phyloP scores from a whole-genome alignment of 2,888 invertebrate genomes.

The Agrochola macilenta region DNA sequence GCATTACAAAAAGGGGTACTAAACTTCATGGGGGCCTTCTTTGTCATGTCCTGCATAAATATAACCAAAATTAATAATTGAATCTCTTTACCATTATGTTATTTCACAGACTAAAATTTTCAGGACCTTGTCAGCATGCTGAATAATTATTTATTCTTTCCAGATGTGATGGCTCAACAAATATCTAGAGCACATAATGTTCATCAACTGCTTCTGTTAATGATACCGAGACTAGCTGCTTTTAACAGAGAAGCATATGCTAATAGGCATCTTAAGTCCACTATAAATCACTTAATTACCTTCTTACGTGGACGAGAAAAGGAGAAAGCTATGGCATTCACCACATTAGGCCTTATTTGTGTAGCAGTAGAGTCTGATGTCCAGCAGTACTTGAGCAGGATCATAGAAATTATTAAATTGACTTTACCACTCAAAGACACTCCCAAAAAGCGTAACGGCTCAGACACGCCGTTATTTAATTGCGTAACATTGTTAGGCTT shows the following conservation, averaged over 20 bases:
- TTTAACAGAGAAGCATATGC: slow-evolving; percentile 96
- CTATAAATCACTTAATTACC: slow-evolving; percentile 94
- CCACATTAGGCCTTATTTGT: slow-evolving; percentile 97
- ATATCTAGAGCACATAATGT: slow-evolving; percentile 94
- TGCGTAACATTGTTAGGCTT: slow-evolving; percentile 98
- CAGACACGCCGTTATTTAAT: slow-evolving; percentile 97
- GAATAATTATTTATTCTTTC: slow-evolving; percentile 65
- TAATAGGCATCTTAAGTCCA: slow-evolving; percentile 93
- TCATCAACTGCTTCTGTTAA: slow-evolving; percentile 96
- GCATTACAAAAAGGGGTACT: background rate
- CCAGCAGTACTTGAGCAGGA: slow-evolving; percentile 94
- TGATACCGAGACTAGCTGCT: slow-evolving; percentile 98
- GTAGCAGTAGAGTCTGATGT: slow-evolving; percentile 96
- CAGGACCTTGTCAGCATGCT: background rate
- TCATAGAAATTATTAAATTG: slow-evolving; percentile 95
- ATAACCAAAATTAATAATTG: background rate
- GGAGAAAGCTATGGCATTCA: slow-evolving; percentile 96
- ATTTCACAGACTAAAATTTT: background rate
- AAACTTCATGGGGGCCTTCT: background rate
- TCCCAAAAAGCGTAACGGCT: slow-evolving; percentile 93
- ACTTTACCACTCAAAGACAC: slow-evolving; percentile 94
- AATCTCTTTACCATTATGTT: background rate
- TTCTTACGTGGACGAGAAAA: slow-evolving; percentile 95
- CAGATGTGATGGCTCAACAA: slow-evolving; percentile 95
- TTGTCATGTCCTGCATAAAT: background rate